A percentile compares a stretch with the other conserved stretches of the same genome.
Evolutionary conservation across 2,888 invertebrate genomes (phyloP).

Genomic region (Cartodere bifasciata): DNA sequence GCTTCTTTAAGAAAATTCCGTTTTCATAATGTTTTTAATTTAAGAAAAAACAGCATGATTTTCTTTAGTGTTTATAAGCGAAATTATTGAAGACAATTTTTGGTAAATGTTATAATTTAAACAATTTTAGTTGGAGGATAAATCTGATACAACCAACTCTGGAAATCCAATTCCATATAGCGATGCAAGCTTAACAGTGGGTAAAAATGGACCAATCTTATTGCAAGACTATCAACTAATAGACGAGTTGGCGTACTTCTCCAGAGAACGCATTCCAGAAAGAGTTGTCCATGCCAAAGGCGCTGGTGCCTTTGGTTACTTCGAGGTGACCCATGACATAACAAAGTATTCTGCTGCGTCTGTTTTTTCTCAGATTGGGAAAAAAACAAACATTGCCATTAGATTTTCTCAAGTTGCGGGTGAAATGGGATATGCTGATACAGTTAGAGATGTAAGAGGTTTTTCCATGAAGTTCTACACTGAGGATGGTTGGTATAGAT

Average conservation of each 20-base stretch:
- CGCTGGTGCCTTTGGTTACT: conserved; percentile 75
- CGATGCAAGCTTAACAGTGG: conserved; percentile 67
- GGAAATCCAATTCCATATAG: conserved; percentile 75
- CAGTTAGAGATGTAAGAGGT: conserved; percentile 80
- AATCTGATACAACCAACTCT: conserved; percentile 60
- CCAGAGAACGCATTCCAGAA: conserved; percentile 89
- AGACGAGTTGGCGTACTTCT: conserved; percentile 73
- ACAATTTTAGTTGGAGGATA: conserved; percentile 45
- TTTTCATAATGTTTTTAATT: no score
- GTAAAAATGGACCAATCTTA: conserved; percentile 74
- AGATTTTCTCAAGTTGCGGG: conserved; percentile 78
- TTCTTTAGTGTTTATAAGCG: no score
- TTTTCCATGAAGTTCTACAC: conserved; percentile 92
- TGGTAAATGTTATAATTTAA: conserved; percentile 4
- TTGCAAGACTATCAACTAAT: conserved; percentile 71
- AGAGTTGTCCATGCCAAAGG: conserved; percentile 95
- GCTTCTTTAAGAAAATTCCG: no score
- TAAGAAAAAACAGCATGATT: no score
- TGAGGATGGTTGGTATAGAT: no score
- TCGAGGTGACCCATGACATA: conserved; percentile 81
- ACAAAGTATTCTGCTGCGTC: conserved; percentile 65
- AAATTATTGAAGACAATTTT: no score
- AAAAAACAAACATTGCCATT: conserved; percentile 65
- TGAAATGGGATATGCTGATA: conserved; percentile 83
- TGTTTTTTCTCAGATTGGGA: conserved; percentile 64